Evolutionary conservation across 2,797 vertebrate genomes (phyloP), one percentile per base, ranked within the genome.

Genomic region (Poecilia gillii): DNA sequence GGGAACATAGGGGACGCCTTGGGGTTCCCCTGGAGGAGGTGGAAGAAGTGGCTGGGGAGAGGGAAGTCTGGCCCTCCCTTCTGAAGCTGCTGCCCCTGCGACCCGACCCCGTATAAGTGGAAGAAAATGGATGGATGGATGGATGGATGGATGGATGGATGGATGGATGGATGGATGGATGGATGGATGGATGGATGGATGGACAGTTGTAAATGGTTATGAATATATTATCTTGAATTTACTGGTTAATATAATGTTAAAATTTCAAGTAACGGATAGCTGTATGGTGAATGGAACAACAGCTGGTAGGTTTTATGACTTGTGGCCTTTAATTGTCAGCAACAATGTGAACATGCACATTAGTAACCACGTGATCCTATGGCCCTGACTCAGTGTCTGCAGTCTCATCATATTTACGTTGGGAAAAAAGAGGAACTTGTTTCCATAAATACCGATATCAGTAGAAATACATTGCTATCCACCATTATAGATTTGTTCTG

Each of bases 401-500:
- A 46, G 20, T 25, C 1, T 23, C 16, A 72, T 73, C 33, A 36
- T 23, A 55, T 55, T 28, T 74, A 25, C 4, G 14, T 20, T 2
- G 4, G n/a, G 7, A 45, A 57, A 1, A 62, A 43, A 41, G 18
- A 11, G 25, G 23, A 45, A 41, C n/a, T 23, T 11, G 20, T 43
- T 8, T 57, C 39, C 16, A 28, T 43, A 8, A 70, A 45, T 7
- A 71, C 55, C 89, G n/a, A 68, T 12, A 33, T 74, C 45, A 45
- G 13, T 53, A 49, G 41, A 73, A 43, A 49, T 11, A 28, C 39
- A 31, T 16, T 62, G 13, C 28, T 57, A 18, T 64, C 53, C 43
- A 49, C 33, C 31, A 31, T 43, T 76, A 16, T 49, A 47, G 36
- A 33, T 78, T 41, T 82, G 74, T 74, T 77, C 49, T 64, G 76